phyloP scores from a whole-genome alignment of 2,113 vertebrate genomes.

The Saccopteryx leptura region DNA sequence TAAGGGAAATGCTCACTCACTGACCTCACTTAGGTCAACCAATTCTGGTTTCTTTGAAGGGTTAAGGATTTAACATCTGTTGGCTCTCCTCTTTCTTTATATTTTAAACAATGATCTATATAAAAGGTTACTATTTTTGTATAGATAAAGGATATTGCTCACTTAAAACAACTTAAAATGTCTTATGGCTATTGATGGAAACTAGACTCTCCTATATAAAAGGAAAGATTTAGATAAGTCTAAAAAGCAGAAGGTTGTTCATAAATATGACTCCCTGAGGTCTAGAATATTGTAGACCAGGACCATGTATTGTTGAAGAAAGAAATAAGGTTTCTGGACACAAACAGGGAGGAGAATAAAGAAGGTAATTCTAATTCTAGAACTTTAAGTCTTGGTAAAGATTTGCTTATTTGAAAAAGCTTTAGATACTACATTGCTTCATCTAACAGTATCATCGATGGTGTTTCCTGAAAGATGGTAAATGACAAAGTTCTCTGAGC shows the following conservation, averaged over 20 bases:
- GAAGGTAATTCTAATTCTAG: neutral
- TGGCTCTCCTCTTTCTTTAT: neutral
- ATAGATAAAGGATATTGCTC: neutral
- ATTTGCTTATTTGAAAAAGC: constrained; percentile 2
- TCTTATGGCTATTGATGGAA: neutral
- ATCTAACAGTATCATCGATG: neutral
- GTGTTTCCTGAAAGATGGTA: neutral
- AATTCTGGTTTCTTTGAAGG: neutral
- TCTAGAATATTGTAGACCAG: neutral
- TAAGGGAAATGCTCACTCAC: neutral
- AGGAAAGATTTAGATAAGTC: constrained; percentile 29
- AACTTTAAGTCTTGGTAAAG: constrained; percentile 34
- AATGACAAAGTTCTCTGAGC: neutral
- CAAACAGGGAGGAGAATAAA: neutral
- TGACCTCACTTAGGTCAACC: neutral
- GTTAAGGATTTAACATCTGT: constrained; percentile 30
- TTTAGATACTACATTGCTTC: neutral
- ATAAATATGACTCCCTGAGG: neutral
- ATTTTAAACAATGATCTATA: constrained; percentile 6
- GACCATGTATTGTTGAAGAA: neutral
- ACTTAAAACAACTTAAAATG: constrained; percentile 23
- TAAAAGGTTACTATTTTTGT: constrained; percentile 11
- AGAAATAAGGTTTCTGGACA: neutral
- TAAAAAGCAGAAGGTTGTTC: neutral
- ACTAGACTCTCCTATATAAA: neutral